These are phyloP conservation scores for Aphaenogaster rudis DNA, from an alignment of 1,140 invertebrate genomes.

Conservation along the genomic window DNA sequence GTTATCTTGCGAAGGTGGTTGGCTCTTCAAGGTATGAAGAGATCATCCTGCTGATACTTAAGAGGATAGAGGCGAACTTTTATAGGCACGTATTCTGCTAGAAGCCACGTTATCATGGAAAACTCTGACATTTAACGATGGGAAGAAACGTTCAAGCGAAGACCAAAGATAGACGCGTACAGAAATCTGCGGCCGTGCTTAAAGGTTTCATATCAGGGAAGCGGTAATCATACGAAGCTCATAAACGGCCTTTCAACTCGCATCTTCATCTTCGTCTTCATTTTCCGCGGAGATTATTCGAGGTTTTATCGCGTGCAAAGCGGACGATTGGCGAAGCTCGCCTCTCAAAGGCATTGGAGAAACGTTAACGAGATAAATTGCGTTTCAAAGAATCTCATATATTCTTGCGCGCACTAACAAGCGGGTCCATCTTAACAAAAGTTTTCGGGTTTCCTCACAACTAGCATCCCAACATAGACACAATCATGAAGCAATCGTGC, in stretches of 20 bases:
- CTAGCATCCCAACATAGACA: not conserved
- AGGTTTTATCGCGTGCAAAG: constrained; percentile 23
- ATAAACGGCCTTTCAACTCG: constrained; percentile 55
- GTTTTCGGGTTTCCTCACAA: not conserved
- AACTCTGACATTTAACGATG: constrained; percentile 55
- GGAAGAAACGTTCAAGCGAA: constrained; percentile 31
- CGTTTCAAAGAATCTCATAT: not conserved
- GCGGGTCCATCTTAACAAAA: not conserved
- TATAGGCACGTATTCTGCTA: not conserved
- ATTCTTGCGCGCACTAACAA: constrained; percentile 11
- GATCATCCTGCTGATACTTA: constrained; percentile 41
- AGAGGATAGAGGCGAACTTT: constrained; percentile 11
- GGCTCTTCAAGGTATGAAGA: constrained; percentile 23
- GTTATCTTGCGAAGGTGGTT: constrained; percentile 13
- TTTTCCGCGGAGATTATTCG: constrained; percentile 30
- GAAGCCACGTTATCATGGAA: constrained; percentile 42
- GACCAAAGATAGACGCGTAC: constrained; percentile 44
- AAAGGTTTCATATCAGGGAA: constrained; percentile 46
- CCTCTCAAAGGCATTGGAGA: constrained; percentile 1
- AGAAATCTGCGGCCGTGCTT: constrained; percentile 33
- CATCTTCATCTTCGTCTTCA: constrained; percentile 57
- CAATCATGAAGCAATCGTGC: not conserved
- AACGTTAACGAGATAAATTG: constrained; percentile 54
- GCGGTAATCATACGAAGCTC: constrained; percentile 42
- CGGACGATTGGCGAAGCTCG: constrained; percentile 7